These are phyloP conservation scores for Cyphomyrus discorhynchus DNA, from an alignment of 2,113 vertebrate genomes.

Conservation along the genomic window DNA sequence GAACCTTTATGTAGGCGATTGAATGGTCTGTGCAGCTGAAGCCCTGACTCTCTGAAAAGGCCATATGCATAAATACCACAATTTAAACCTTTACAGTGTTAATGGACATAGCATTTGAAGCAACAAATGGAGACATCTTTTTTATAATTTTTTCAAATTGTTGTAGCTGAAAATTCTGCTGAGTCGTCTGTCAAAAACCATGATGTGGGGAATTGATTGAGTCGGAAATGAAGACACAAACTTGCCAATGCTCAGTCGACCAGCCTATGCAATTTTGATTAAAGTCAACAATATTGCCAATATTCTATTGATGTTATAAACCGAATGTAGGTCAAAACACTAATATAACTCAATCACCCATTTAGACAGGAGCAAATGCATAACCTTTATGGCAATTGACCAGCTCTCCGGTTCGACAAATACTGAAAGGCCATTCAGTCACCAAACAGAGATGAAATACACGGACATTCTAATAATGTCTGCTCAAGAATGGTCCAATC, in stretches of 20 bases:
- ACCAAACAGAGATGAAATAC: constrained; percentile 61
- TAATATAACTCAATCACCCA: constrained; percentile 60
- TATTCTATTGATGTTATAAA: constrained; percentile 59
- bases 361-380: constrained; percentile 50
- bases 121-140: background rate
- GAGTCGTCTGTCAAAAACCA: background rate
- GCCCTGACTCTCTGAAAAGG: background rate
- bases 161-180: background rate
- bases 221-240: constrained; percentile 59
- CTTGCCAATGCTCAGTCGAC: constrained; percentile 48
- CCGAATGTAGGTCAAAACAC: constrained; percentile 64
- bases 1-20: background rate
- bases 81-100: background rate
- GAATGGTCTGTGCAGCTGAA: background rate
- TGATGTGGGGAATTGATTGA: constrained; percentile 51
- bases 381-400: constrained; percentile 58
- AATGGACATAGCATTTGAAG: background rate
- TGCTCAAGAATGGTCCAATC: constrained; percentile 55
- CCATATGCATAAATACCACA: background rate
- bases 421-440: constrained; percentile 51
- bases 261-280: constrained; percentile 59
- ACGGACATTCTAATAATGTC: constrained; percentile 61
- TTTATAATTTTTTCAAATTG: background rate
- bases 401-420: constrained; percentile 49
- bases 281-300: constrained; percentile 64